These are phyloP conservation scores for Phlogophora meticulosa DNA, from an alignment of 2,888 invertebrate species.

Conservation along the genomic window DNA sequence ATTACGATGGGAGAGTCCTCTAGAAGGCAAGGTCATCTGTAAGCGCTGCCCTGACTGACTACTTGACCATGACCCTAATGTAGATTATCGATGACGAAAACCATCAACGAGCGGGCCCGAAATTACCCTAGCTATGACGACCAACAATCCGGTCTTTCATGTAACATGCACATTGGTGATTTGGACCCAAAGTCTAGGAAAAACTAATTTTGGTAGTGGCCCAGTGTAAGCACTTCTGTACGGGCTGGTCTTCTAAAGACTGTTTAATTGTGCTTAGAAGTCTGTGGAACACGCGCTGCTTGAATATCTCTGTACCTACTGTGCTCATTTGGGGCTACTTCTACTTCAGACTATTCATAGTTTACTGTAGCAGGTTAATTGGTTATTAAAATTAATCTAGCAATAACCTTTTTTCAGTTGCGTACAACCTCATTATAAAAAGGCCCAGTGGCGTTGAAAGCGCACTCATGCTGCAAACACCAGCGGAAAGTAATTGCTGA, in stretches of 20 bases:
- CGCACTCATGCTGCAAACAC: slow-evolving; percentile 24
- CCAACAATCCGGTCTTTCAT: too few species aligned
- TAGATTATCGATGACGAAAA: not conserved
- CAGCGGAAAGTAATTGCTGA: slow-evolving; percentile 21
- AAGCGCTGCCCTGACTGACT: not conserved
- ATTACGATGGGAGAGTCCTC: not conserved
- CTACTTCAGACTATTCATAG: not conserved
- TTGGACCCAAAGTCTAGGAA: not conserved
- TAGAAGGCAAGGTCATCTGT: not conserved
- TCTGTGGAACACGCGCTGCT: not conserved
- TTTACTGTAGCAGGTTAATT: too few species aligned
- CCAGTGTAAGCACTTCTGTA: not conserved
- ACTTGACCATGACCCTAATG: not conserved
- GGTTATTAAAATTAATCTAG: not conserved
- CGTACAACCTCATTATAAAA: slow-evolving; percentile 4
- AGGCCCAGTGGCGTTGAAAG: not conserved
- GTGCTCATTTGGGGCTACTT: not conserved
- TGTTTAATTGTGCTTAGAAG: too few species aligned
- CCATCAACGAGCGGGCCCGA: not conserved
- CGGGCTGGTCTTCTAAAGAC: not conserved
- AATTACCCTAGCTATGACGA: not conserved
- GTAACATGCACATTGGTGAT: slow-evolving; percentile 12
- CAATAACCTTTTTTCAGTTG: not conserved
- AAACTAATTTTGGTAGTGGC: not conserved
- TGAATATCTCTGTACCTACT: not conserved